Conservation (phyloP, 1,140 invertebrate genomes). For the Drosophila orosa region DNA sequence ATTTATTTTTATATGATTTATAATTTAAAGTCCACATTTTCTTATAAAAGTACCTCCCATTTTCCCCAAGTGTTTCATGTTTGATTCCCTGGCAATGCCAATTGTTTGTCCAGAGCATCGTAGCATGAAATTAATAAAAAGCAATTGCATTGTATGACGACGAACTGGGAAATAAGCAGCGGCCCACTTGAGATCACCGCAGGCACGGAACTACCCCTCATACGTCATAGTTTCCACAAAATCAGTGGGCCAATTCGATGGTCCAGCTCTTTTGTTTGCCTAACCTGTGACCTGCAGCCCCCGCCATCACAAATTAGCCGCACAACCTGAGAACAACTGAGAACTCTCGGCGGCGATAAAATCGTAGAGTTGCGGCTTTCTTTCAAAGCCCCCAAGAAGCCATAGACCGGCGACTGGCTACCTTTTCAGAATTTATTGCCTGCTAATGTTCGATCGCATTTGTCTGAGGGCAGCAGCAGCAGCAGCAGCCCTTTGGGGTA, state of each 20-base stretch:
- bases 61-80: slow-evolving; percentile 2
- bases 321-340: slow-evolving; percentile 32
- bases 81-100: slow-evolving; percentile 1
- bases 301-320: slow-evolving; percentile 34
- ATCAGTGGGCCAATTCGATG: slow-evolving; percentile 11
- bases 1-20: neutral
- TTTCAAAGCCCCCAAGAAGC: slow-evolving; percentile 12
- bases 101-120: slow-evolving; percentile 71
- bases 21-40: neutral
- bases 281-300: slow-evolving; percentile 19
- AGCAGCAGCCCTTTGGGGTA: slow-evolving; percentile 36
- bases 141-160: slow-evolving; percentile 53
- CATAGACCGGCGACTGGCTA: slow-evolving; percentile 37
- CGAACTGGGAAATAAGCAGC: slow-evolving; percentile 63
- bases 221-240: slow-evolving; percentile 18
- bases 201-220: slow-evolving; percentile 8
- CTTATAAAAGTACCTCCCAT: neutral
- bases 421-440: slow-evolving; percentile 76
- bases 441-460: slow-evolving; percentile 76
- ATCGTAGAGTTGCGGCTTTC: slow-evolving; percentile 37
- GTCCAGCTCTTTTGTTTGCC: slow-evolving; percentile 24
- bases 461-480: slow-evolving; percentile 54
- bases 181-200: slow-evolving; percentile 35
- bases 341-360: slow-evolving; percentile 43
- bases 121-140: slow-evolving; percentile 82